Conservation (phyloP, 2,888 invertebrate genomes). For the Adela reaumurella region DNA sequence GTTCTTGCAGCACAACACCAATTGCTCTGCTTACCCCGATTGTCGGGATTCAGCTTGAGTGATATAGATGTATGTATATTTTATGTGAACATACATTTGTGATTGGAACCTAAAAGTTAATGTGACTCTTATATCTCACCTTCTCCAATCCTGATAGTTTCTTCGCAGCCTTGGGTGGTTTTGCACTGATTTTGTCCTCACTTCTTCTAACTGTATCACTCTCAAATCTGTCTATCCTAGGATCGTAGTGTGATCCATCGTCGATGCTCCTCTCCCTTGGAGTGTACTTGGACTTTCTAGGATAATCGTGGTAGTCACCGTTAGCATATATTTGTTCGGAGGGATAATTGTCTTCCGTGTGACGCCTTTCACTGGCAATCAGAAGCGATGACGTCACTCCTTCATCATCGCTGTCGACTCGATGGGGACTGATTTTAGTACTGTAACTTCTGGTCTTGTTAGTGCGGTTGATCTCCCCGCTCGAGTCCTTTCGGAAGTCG, state of each 20-base stretch:
- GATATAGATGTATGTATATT: background rate
- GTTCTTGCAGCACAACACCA: too few species aligned
- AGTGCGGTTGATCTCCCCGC: conserved; percentile 44
- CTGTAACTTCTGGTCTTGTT: conserved; percentile 1
- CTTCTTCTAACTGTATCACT: conserved; percentile 43
- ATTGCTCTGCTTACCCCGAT: too few species aligned
- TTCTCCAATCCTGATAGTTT: conserved; percentile 70
- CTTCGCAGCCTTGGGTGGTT: conserved; percentile 61
- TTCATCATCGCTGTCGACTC: conserved; percentile 67
- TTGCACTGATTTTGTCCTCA: conserved; percentile 50
- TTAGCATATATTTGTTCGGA: conserved; percentile 46
- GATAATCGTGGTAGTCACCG: conserved; percentile 37
- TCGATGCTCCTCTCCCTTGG: conserved; percentile 58
- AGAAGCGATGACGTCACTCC: conserved; percentile 66
- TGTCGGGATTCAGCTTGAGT: too few species aligned
- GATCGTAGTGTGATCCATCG: conserved; percentile 65
- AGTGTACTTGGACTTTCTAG: conserved; percentile 30
- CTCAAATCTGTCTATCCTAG: conserved; percentile 59
- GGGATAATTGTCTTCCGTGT: conserved; percentile 63
- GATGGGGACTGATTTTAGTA: conserved; percentile 19
- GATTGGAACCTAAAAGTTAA: too few species aligned
- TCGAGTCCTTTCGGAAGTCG: conserved; percentile 72
- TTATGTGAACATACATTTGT: conserved; percentile 3
- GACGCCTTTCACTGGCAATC: conserved; percentile 69
- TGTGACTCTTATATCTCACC: conserved; percentile 41